A percentile compares a stretch with the other conserved stretches of the same genome.
phyloP scores from a whole-genome alignment of 2,888 invertebrate species.

The Hirudinaria manillensis region DNA sequence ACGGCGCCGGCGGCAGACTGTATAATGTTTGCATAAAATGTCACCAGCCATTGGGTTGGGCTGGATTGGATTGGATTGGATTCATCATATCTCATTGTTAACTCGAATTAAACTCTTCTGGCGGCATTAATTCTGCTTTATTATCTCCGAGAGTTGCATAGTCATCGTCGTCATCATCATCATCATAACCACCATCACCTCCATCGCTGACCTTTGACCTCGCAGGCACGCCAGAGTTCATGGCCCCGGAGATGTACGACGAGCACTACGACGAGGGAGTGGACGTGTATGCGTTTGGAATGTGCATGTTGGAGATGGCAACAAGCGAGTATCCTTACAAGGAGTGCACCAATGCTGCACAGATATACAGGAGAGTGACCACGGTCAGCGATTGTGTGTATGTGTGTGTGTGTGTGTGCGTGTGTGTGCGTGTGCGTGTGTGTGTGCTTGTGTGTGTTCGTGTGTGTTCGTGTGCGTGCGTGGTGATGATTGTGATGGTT shows the following conservation, averaged over 20 bases:
- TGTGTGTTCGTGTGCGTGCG: background rate
- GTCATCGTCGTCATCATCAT: background rate
- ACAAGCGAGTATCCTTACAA: constrained; percentile 98
- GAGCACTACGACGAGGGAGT: constrained; percentile 99
- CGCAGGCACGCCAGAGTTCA: constrained; percentile 82
- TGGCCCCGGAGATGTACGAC: constrained; percentile 99
- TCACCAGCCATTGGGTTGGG: too few species aligned
- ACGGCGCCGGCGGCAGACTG: too few species aligned
- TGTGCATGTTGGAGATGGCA: constrained; percentile 99
- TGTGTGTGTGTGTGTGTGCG: background rate
- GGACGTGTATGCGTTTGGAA: constrained; percentile 98
- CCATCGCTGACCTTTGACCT: background rate
- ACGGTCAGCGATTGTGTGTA: constrained; percentile 63
- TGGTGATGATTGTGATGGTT: background rate
- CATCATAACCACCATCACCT: background rate
- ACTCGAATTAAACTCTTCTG: too few species aligned
- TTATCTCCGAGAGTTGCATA: background rate
- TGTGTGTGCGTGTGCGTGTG: background rate
- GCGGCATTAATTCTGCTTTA: too few species aligned
- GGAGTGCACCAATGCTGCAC: constrained; percentile 95
- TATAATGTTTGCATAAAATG: too few species aligned
- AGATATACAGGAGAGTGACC: constrained; percentile 96
- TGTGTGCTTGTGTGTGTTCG: background rate
- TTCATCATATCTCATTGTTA: background rate
- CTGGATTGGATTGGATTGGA: background rate